Evolutionary conservation across 2,888 invertebrate species (phyloP), one percentile per base, ranked within the genome.

Genomic region (Cynaeus angustus): DNA sequence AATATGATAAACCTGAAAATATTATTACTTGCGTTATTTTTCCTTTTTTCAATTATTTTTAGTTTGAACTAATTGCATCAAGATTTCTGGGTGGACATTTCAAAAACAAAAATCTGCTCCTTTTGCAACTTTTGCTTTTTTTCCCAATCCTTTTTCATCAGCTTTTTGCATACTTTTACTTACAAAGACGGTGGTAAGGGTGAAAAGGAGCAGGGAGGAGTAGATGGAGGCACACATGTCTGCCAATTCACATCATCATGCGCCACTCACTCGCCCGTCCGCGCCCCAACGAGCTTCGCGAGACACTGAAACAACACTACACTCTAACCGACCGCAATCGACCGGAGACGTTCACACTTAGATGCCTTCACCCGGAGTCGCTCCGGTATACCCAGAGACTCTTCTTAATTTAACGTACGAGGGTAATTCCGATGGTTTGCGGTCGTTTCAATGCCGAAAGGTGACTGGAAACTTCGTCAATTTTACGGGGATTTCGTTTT

Each of bases 221-320:
- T 74, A 78, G 75, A 77, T 78, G 79, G 79, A 75, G 80, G 80
- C 79, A 78, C 81, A 81, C 82, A 82, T 82, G 78, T 80, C 81
- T 80, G 77, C 70, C 70, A 70, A 72, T 77, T 80, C 80, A 80
- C 80, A 79, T 77, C 80, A 79, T 82, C 78, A 79, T 79, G 79
- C 77, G 72, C 76, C 81, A 80, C 79, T 78, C 79, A 79, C 81
- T 79, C 78, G 72, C 78, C 75, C 80, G 80, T 79, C 79, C 80
- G 78, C 81, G 77, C 75, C 79, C 75, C 79, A 78, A 73, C 78
- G 76, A 78, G 74, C 77, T 79, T 77, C 80, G 79, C 81, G 79
- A 80, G 78, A 77, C 81, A 82, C 82, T 82, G 79, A 74, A 71
- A 53, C 65, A 66, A 68, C 55, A 58, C 56, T 48, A 8, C 46